Evolutionary conservation across 2,797 vertebrate genomes (phyloP).

Genomic region (Poecilia velifera): DNA sequence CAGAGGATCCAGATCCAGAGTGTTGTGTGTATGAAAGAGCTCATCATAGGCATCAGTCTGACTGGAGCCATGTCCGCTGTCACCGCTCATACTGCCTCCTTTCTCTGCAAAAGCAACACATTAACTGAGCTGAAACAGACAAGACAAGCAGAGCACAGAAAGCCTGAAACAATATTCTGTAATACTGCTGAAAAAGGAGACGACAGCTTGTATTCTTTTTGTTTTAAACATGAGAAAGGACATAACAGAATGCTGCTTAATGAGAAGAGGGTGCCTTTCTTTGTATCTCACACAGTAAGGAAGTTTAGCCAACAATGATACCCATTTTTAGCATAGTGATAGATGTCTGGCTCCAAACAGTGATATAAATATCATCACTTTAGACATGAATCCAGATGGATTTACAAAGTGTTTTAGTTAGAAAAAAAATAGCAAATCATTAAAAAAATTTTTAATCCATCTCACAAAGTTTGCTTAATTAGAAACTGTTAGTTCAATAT

Average conservation of each 20-base stretch:
- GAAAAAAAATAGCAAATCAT: neutral
- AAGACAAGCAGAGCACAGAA: slow-evolving; percentile 29
- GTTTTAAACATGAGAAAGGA: neutral
- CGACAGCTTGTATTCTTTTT: neutral
- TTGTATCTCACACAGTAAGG: neutral
- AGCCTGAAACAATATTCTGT: slow-evolving; percentile 2
- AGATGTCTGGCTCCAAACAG: neutral
- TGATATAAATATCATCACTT: neutral
- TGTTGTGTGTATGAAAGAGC: slow-evolving; percentile 86
- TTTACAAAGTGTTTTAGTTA: neutral
- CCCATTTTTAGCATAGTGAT: neutral
- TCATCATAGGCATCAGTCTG: slow-evolving; percentile 89
- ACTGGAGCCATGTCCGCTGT: slow-evolving; percentile 81
- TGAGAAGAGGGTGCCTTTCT: neutral
- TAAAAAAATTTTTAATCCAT: neutral
- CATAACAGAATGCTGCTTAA: neutral
- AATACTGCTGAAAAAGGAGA: neutral
- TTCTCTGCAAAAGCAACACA: slow-evolving; percentile 74
- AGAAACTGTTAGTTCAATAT: neutral
- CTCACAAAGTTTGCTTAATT: neutral
- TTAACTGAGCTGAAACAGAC: slow-evolving; percentile 28
- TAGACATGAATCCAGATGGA: neutral
- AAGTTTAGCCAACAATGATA: neutral
- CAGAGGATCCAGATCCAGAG: slow-evolving; percentile 76
- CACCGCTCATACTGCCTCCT: slow-evolving; percentile 77